Evolutionary conservation across 2,888 invertebrate species (phyloP).

Genomic region (Arge pagana): DNA sequence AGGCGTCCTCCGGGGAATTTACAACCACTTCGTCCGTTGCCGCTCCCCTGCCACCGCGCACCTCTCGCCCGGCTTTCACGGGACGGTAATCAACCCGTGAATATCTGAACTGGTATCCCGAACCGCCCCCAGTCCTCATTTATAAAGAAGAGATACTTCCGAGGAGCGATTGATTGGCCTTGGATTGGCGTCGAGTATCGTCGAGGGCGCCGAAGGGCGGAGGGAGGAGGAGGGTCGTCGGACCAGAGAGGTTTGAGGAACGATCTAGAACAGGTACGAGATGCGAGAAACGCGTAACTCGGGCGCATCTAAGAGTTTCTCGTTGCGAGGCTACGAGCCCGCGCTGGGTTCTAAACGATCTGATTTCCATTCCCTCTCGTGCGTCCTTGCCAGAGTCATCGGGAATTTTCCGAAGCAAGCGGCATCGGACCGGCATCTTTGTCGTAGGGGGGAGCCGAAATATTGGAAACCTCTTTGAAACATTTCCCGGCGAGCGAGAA

Average conservation of each 20-base stretch:
- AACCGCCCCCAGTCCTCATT: conserved; percentile 39
- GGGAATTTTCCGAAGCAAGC: too few species aligned
- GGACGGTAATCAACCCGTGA: conserved; percentile 57
- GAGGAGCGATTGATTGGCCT: conserved; percentile 50
- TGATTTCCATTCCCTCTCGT: conserved; percentile 22
- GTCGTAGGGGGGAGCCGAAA: conserved; percentile 8
- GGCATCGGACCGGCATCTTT: too few species aligned
- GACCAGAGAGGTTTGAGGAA: too few species aligned
- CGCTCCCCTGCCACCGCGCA: conserved; percentile 15
- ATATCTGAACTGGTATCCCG: conserved; percentile 52
- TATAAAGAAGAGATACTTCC: conserved; percentile 55
- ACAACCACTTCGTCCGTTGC: conserved; percentile 29
- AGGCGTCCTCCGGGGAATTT: conserved; percentile 54
- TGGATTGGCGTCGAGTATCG: conserved; percentile 19
- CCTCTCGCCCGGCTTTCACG: conserved; percentile 37
- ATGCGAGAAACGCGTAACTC: too few species aligned
- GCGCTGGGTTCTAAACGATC: not conserved
- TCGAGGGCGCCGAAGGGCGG: conserved; percentile 1
- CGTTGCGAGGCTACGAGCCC: too few species aligned
- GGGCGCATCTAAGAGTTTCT: too few species aligned
- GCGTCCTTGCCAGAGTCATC: too few species aligned
- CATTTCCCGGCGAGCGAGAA: conserved; percentile 18
- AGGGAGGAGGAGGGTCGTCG: not conserved
- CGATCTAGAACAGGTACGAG: too few species aligned
- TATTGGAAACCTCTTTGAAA: conserved; percentile 14